Base-by-base conservation (phyloP, 2,888 invertebrate species). In the Prenolepis imparis region DNA sequence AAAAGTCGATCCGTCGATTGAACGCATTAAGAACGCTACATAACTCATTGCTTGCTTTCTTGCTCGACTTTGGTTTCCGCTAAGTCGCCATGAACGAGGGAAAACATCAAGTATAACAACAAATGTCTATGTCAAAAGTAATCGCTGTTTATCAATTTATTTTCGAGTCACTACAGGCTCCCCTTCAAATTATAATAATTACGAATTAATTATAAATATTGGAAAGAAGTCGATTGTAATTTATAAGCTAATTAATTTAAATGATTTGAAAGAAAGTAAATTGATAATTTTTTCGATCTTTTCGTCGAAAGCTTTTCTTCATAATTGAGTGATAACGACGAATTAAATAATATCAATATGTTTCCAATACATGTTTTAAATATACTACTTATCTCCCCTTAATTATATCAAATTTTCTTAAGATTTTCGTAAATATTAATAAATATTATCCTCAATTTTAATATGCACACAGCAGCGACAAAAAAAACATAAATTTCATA, bases 1-100 rank as follows among this genome's bases (percentile, higher is more conserved):
- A 86, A 87, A 86, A 87, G 84, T 75, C 70, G 64, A 24, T 77
- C 36, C 67, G 67, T 84, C 82, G 83, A 87, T 86, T 84, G 87
- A 86, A 87, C 88, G 84, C 86, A 73, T 84, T 32, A 82, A 81
- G 72, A 75, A 52, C 74, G 32, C 74, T 64, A 55, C 78, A 63
- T 63, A 64, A 68, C 86, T 84, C 74, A 85, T 83, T 81, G 70
- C 81, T 83, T 63, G 57, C 48, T 64, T 85, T 85, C 84, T 83
- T 86, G 55, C 82, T 9, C 64, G 21, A 48, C 24, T 80, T 82
- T 18, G 52, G 48, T 52, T 63, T 75, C 63, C 75, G 48, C 48
- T 61, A 77, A 52, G 28, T 39, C 55, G 59, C 81, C 63, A 15
- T 64, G 63, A 64, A 81, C 15, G 36, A 48, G 36, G 63, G 48